Conservation (phyloP, 2,888 invertebrate species). For the Drosophila flavopinicola region DNA sequence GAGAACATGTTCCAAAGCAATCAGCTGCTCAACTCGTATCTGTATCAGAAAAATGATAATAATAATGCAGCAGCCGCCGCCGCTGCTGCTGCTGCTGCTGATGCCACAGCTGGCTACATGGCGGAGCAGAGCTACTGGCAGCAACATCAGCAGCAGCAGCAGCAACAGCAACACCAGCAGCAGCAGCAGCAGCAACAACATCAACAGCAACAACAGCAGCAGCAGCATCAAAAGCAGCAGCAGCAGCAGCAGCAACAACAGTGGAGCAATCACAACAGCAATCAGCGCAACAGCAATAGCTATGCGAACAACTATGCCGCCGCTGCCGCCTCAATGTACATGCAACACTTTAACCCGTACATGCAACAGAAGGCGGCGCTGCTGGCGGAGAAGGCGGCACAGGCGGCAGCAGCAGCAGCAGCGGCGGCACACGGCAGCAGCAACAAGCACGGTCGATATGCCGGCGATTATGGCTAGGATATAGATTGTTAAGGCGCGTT, state of each 20-base stretch:
- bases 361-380: constrained; percentile 73
- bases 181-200: constrained; percentile 42
- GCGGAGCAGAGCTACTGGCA: constrained; percentile 71
- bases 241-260: constrained; percentile 50
- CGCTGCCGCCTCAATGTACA: constrained; percentile 73
- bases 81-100: constrained; percentile 35
- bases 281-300: constrained; percentile 47
- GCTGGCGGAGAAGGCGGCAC: constrained; percentile 72
- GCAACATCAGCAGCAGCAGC: constrained; percentile 54
- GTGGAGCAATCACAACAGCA: constrained; percentile 51
- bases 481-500: background rate
- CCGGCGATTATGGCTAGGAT: constrained; percentile 66
- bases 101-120: constrained; percentile 49
- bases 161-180: constrained; percentile 42
- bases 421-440: constrained; percentile 39
- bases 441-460: constrained; percentile 58
- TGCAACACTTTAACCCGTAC: constrained; percentile 78
- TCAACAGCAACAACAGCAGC: constrained; percentile 43
- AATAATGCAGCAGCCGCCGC: constrained; percentile 19
- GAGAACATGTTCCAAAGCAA: constrained; percentile 73
- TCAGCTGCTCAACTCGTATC: constrained; percentile 68
- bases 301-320: constrained; percentile 73
- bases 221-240: constrained; percentile 45
- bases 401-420: constrained; percentile 64
- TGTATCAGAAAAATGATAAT: constrained; percentile 64